Percentiles rank a stretch among this genome's conserved stretches.
Conservation (phyloP, 2,888 invertebrate genomes). For the Philonicus albiceps region DNA sequence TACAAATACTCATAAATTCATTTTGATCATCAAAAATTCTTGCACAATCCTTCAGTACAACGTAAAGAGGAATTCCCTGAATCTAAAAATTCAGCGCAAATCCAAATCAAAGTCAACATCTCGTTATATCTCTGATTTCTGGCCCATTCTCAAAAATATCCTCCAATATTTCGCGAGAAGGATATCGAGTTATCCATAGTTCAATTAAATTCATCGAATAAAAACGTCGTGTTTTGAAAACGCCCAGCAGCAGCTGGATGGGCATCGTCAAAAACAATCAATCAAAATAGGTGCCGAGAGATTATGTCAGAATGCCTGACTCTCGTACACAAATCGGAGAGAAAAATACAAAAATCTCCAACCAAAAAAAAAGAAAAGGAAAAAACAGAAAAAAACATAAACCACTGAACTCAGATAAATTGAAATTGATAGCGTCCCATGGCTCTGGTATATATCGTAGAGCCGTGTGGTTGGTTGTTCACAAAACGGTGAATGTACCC, state of each 20-base stretch:
- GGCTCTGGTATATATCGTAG: not conserved
- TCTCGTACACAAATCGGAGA: constrained; percentile 7
- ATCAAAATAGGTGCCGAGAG: constrained; percentile 26
- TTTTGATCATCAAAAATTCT: not conserved
- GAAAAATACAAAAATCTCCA: not conserved
- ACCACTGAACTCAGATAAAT: constrained; percentile 38
- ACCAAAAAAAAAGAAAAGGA: not conserved
- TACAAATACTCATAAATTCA: not conserved
- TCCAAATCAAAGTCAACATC: not conserved
- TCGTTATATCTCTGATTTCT: not conserved
- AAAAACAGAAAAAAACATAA: constrained; percentile 7
- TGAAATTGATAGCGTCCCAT: constrained; percentile 37
- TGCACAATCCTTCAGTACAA: not conserved
- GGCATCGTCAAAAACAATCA: constrained; percentile 8
- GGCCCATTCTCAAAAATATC: not conserved
- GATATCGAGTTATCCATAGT: not conserved
- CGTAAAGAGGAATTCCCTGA: not conserved
- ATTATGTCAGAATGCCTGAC: constrained; percentile 26
- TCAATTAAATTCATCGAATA: not conserved
- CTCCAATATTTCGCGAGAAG: not conserved
- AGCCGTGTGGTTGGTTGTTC: not conserved
- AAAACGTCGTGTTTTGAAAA: not conserved
- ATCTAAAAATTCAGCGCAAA: not conserved
- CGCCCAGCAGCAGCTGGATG: not conserved
- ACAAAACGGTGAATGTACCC: constrained; percentile 7